Percentiles rank a stretch among this genome's conserved stretches.
Conservation (phyloP, 2,888 invertebrate species). For the Drosophila kambysellisi region DNA sequence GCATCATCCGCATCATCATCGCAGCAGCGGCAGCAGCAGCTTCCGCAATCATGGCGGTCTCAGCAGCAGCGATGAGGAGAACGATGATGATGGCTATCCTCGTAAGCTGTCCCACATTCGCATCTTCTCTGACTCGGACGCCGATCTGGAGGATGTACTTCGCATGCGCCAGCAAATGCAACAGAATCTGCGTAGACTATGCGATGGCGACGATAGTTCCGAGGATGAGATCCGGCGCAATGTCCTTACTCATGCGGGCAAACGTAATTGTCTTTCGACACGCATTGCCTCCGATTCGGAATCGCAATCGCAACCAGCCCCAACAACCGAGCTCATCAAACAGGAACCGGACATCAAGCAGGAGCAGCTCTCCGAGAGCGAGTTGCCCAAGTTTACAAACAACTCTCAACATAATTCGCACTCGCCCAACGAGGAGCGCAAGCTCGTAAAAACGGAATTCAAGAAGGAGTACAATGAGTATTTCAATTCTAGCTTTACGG, state of each 20-base stretch:
- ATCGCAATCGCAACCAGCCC: slow-evolving; percentile 76
- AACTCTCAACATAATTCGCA: slow-evolving; percentile 71
- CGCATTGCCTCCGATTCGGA: slow-evolving; percentile 91
- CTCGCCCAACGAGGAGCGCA: slow-evolving; percentile 86
- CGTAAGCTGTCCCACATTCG: slow-evolving; percentile 61
- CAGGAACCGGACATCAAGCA: slow-evolving; percentile 86
- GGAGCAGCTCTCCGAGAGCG: slow-evolving; percentile 85
- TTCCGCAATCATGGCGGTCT: slow-evolving; percentile 63
- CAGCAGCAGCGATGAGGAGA: slow-evolving; percentile 84
- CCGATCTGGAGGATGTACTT: slow-evolving; percentile 35
- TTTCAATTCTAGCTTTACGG: slow-evolving; percentile 50
- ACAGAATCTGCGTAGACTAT: slow-evolving; percentile 85
- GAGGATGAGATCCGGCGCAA: slow-evolving; percentile 83
- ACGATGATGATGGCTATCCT: slow-evolving; percentile 83
- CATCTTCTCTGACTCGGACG: slow-evolving; percentile 85
- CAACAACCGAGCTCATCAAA: slow-evolving; percentile 62
- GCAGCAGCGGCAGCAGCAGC: slow-evolving; percentile 73
- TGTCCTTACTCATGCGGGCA: slow-evolving; percentile 85
- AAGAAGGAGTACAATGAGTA: slow-evolving; percentile 81
- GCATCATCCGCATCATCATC: slow-evolving; percentile 79
- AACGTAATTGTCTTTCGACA: slow-evolving; percentile 89
- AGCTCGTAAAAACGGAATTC: slow-evolving; percentile 79
- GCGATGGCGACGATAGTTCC: slow-evolving; percentile 85
- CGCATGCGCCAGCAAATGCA: slow-evolving; percentile 83
- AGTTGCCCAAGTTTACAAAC: slow-evolving; percentile 68